Base-by-base conservation (phyloP, 2,888 invertebrate species). In the Diaperis boleti region DNA sequence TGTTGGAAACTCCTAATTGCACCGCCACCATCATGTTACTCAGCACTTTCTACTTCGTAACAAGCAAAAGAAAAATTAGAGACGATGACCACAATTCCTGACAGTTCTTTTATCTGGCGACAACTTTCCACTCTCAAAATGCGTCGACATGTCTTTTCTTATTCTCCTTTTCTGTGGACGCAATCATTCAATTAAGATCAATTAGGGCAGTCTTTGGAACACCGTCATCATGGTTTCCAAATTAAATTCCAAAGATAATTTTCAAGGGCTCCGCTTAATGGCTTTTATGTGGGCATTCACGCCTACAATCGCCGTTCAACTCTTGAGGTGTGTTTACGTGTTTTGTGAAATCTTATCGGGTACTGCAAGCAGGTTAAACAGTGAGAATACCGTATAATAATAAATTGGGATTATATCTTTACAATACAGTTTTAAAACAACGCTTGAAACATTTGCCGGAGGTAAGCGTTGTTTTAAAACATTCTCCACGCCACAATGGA, bases 211-310 rank as follows among this genome's bases (percentile, higher is more conserved):
- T 10, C 10, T 33, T 56, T 7, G 33, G 20, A 33, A 31, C 20
- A 33, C 26, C 33, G 10, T 26, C 45, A n/a, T n/a, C n/a, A 42
- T 5, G 35, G 31, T 59, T 57, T 52, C 49, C 22, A 64, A 64
- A 64, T 64, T 59, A 59, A 59, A 59, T 64, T 64, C 64, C 54
- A 29, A 47, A 54, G 64, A 64, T 64, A 59, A 59, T 64, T 39
- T 35, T 35, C 49, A 47, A 14, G 54, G 35, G 50, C 6, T 20
- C 14, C n/a, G 41, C 39, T 31, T 59, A 52, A 52, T 59, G 59
- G 55, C 50, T 41, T 52, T 55, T 39, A 59, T 20, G 47, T 31
- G 41, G 45, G 50, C 50, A 59, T 41, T 31, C 59, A 64, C 64
- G 45, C 47, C 54, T 26, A 61, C 41, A 49, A 56, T 26, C 35